Evolutionary conservation across 2,797 vertebrate genomes (phyloP).

Genomic region (Myotis findleyi): DNA sequence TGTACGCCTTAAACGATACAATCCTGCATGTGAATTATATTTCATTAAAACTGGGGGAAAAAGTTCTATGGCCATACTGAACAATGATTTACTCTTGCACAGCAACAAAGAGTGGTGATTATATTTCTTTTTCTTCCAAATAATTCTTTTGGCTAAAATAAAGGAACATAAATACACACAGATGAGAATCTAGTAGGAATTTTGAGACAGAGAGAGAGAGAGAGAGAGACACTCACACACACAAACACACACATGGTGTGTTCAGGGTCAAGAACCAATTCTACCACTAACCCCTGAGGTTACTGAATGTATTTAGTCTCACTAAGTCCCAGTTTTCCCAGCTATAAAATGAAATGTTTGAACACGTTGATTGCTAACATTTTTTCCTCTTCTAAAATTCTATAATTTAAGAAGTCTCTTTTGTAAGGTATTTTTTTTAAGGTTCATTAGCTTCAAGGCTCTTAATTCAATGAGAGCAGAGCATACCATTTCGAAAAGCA

Average conservation of each 20-base stretch:
- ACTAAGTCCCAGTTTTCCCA: not conserved
- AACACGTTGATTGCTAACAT: not conserved
- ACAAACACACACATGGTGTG: not conserved
- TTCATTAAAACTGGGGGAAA: not conserved
- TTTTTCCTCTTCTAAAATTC: conserved; percentile 41
- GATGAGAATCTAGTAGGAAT: not conserved
- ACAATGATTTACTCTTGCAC: conserved; percentile 13
- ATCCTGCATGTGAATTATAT: not conserved
- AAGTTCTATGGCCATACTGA: not conserved
- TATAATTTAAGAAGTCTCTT: conserved; percentile 30
- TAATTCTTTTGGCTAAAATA: conserved; percentile 48
- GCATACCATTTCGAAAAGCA: not conserved
- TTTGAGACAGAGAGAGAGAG: not conserved
- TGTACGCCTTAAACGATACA: not conserved
- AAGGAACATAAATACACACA: not conserved
- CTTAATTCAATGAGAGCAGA: not conserved
- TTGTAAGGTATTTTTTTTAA: conserved; percentile 12
- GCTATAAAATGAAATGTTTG: not conserved
- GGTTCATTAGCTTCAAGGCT: not conserved
- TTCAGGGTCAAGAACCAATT: not conserved
- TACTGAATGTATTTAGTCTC: not conserved
- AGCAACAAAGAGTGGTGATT: conserved; percentile 24
- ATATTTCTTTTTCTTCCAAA: conserved; percentile 9
- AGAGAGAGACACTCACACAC: not conserved
- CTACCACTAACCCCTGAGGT: not conserved